A percentile compares a stretch with the other conserved stretches of the same genome.
phyloP scores from a whole-genome alignment of 2,113 vertebrate genomes.

The Alosa alosa region DNA sequence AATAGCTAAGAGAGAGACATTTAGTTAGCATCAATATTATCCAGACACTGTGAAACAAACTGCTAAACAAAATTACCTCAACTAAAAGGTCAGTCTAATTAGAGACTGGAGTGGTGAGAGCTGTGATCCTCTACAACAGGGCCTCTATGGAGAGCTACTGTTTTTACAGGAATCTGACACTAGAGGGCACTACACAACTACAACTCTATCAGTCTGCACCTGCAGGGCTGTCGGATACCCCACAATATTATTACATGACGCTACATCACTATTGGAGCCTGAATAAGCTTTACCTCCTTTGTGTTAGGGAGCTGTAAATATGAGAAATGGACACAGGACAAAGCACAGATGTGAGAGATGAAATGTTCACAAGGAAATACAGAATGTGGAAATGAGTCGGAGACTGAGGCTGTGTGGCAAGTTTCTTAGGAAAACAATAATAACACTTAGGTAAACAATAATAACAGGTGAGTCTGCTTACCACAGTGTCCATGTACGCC shows the following conservation, averaged over 20 bases:
- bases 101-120: background rate
- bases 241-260: too few relatives aligned
- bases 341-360: background rate
- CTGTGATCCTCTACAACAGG: background rate
- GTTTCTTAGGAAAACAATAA: background rate
- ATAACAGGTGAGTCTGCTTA: conserved; percentile 58
- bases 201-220: background rate
- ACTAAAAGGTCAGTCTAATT: background rate
- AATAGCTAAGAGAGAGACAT: conserved; percentile 72
- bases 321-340: conserved; percentile 39
- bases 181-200: conserved; percentile 36
- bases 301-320: conserved; percentile 78
- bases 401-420: background rate
- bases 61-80: background rate
- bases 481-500: conserved; percentile 94
- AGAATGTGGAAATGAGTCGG: background rate
- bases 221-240: background rate
- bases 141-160: background rate
- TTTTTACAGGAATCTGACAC: conserved; percentile 13
- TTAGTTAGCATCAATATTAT: conserved; percentile 22
- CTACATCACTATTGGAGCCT: background rate
- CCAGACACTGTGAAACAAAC: background rate
- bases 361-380: background rate
- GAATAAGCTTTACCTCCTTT: conserved; percentile 75
- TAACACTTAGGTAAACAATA: background rate